phyloP scores from a whole-genome alignment of 2,888 invertebrate species.

The Pseudoips prasinana region DNA sequence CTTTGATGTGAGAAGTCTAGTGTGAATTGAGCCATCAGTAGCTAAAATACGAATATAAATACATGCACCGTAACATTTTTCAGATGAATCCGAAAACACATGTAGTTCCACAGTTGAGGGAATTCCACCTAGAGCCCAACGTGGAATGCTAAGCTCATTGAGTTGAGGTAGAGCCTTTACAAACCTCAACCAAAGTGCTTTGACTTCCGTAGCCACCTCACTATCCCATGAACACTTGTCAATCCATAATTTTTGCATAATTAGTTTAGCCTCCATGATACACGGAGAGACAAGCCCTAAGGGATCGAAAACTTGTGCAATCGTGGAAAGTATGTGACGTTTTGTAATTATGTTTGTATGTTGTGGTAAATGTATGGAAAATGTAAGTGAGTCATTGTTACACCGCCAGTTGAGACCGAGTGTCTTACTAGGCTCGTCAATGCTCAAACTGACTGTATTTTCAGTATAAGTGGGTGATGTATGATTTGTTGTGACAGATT shows the following conservation, averaged over 20 bases:
- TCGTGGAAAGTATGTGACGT: not conserved
- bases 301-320: too few relatives aligned
- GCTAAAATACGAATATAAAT: too few relatives aligned
- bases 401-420: not conserved
- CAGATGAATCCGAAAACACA: not conserved
- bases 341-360: too few relatives aligned
- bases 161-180: not conserved
- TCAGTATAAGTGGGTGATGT: not conserved
- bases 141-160: not conserved
- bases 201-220: not conserved
- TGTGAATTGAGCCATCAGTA: not conserved
- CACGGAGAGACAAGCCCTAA: not conserved
- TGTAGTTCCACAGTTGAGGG: not conserved
- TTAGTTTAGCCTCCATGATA: not conserved
- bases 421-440: not conserved
- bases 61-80: too few relatives aligned
- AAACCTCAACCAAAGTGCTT: not conserved
- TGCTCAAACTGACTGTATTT: not conserved
- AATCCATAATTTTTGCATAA: too few relatives aligned
- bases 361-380: not conserved
- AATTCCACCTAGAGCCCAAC: not conserved
- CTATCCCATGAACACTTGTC: not conserved
- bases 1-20: not conserved
- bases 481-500: not conserved
- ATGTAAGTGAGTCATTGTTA: not conserved